Base-by-base conservation (phyloP, 2,888 invertebrate genomes). In the Anoncus sp. region DNA sequence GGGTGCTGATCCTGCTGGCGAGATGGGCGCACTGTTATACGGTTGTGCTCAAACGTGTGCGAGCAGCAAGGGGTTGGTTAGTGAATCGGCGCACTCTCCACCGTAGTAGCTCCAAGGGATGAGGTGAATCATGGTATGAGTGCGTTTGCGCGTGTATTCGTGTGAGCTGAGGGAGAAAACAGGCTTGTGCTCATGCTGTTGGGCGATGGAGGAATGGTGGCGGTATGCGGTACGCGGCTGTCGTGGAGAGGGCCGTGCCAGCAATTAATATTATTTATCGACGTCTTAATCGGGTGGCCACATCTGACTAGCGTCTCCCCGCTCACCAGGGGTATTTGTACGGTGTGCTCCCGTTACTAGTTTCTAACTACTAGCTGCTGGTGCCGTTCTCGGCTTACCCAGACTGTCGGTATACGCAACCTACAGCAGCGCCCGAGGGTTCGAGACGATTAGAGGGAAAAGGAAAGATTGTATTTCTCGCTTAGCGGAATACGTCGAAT, bases 261-360 rank as follows among this genome's bases (percentile, higher is more conserved):
- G 88, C 88, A 89, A 90, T 90, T 90, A 90, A 90, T 90, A 90
- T 90, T 90, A 90, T 90, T 90, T 90, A 90, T 90, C 89, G 90
- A 89, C 88, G 87, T 89, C 89, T 90, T 90, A 90, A 90, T 90
- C 89, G 89, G 87, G 81, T 77, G 85, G 86, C 88, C 87, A 85
- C 88, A 86, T 89, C 88, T 87, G 88, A 88, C 86, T 83, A 85
- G 77, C 83, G 79, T 84, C 81, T 71, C 71, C 69, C 49, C 53
- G 22, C 59, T 59, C 75, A 43, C 51, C 77, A 43, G 38, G 43
- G 53, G 43, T 40, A 38, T 40, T 24, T 49, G 49, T 70, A 18
- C 38, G 27, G 38, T 57, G 38, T 40, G 27, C 63, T 53, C 60
- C 24, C 16, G 49, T 53, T 65, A 47, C 69, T 70, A 65, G 74